Evolutionary conservation across 2,113 vertebrate genomes (phyloP).

Genomic region (Aptenodytes patagonicus): DNA sequence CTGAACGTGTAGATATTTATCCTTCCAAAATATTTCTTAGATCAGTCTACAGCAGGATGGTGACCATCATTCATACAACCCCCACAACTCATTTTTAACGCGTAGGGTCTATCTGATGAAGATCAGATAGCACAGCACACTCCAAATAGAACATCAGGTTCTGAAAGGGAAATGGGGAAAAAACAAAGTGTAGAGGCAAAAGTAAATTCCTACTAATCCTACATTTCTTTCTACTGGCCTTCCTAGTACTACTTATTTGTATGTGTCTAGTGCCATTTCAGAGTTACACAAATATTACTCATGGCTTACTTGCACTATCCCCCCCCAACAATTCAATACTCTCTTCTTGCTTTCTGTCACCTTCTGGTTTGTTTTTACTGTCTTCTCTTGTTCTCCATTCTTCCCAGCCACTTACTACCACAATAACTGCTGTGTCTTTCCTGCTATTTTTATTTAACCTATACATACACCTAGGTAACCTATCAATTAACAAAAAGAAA

Average conservation of each 20-base stretch:
- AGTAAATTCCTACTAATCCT: not conserved
- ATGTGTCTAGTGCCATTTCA: fast-evolving
- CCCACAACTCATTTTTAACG: not conserved
- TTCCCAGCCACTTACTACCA: not conserved
- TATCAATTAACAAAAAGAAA: not conserved
- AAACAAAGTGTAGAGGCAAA: too few relatives aligned
- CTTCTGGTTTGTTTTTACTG: not conserved
- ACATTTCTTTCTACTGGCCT: not conserved
- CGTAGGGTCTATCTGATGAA: fast-evolving
- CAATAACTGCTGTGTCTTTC: not conserved
- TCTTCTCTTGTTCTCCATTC: not conserved
- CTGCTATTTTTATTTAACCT: not conserved
- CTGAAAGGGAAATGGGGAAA: not conserved
- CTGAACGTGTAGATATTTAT: not conserved
- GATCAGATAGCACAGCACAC: not conserved
- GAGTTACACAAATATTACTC: not conserved
- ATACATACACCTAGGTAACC: not conserved
- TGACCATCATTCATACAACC: not conserved
- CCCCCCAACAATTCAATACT: fast-evolving
- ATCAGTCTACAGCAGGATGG: not conserved
- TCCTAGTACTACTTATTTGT: not conserved
- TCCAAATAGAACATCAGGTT: not conserved
- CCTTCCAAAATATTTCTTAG: not conserved
- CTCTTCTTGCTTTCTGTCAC: not conserved
- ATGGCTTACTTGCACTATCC: not conserved